phyloP scores from a whole-genome alignment of 2,113 vertebrate species.

The Butorides virescens region DNA sequence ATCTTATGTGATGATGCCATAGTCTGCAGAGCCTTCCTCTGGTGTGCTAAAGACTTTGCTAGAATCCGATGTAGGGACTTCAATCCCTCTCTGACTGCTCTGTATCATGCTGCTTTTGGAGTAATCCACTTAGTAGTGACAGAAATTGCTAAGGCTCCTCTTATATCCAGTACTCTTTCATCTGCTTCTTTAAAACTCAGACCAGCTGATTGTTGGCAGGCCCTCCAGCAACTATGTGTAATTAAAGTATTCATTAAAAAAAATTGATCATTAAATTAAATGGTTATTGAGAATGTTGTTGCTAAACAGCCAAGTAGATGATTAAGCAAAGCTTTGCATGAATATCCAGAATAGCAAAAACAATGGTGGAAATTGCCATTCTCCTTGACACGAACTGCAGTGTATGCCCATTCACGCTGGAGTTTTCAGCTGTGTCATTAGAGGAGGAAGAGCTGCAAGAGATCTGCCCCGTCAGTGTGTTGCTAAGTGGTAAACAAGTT shows the following conservation, averaged over 20 bases:
- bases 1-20: neutral
- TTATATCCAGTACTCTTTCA: neutral
- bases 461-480: neutral
- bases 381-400: neutral
- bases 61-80: neutral
- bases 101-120: neutral
- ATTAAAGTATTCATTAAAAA: neutral
- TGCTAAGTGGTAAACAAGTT: neutral
- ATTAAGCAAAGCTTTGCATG: neutral
- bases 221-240: neutral
- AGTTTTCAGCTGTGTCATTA: neutral
- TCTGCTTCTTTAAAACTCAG: neutral
- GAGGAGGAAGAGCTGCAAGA: neutral
- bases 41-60: neutral
- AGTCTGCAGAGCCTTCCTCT: neutral
- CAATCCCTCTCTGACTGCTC: neutral
- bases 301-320: neutral
- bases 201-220: neutral
- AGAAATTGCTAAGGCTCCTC: neutral
- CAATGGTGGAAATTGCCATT: neutral
- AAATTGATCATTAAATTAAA: neutral
- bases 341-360: neutral
- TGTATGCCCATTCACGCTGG: neutral
- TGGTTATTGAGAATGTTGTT: neutral
- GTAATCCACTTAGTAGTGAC: neutral